These are phyloP conservation scores for Sebastes steindachneri DNA, from an alignment of 2,797 vertebrate species.

Conservation along the genomic window DNA sequence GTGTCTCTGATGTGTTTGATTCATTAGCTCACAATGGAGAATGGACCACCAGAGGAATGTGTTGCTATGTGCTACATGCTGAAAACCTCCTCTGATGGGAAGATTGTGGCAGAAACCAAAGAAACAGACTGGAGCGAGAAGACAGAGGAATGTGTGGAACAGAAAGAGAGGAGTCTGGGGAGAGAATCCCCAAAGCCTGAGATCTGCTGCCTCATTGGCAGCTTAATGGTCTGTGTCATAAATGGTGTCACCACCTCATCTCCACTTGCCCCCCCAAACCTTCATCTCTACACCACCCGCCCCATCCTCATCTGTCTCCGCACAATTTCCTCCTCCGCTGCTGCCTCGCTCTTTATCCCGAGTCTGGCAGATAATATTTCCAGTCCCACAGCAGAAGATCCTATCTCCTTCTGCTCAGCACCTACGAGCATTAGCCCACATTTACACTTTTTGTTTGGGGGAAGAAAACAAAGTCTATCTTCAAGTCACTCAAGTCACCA, in stretches of 20 bases:
- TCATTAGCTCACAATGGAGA: constrained; percentile 13
- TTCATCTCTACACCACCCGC: constrained; percentile 25
- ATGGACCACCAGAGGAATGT: constrained; percentile 5
- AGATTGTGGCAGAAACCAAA: constrained; percentile 6
- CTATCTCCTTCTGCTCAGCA: constrained; percentile 26
- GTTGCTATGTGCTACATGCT: neutral
- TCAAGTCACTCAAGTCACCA: neutral
- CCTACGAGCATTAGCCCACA: constrained; percentile 6
- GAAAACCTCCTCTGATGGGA: constrained; percentile 18
- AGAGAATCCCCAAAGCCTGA: constrained; percentile 60
- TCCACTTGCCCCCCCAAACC: neutral
- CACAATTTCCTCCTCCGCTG: constrained; percentile 20
- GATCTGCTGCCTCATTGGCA: constrained; percentile 69
- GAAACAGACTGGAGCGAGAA: neutral
- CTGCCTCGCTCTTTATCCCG: constrained; percentile 31
- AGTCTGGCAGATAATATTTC: constrained; percentile 36
- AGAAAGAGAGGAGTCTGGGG: constrained; percentile 34
- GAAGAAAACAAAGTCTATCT: neutral
- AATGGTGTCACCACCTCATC: constrained; percentile 66
- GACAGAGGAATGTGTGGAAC: constrained; percentile 19
- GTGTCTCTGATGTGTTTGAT: neutral
- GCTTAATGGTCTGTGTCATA: constrained; percentile 70
- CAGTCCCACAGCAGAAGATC: constrained; percentile 38
- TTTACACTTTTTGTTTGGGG: constrained; percentile 15
- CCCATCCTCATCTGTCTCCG: constrained; percentile 39